Base-by-base conservation (phyloP, 2,888 invertebrate genomes). In the Arge pagana region DNA sequence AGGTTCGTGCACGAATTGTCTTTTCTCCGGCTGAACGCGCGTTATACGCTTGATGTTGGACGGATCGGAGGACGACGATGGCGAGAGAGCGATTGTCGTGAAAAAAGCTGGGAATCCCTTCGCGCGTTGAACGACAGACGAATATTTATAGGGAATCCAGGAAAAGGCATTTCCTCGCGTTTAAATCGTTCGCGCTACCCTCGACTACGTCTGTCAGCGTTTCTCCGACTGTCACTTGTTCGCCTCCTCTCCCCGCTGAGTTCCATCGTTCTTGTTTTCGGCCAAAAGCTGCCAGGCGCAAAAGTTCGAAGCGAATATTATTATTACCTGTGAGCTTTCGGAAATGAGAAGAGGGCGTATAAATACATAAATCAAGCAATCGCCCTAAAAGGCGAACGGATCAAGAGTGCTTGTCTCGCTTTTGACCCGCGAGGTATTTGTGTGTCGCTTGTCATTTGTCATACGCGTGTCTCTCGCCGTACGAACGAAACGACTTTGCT, bases 341-440 rank as follows among this genome's bases (percentile, higher is more conserved):
- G 35, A 53, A 52, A 58, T 41, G 56, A 49, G 52, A 50, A 43
- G 52, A 48, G 52, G 54, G 50, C 52, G 60, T 66, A 67, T 67
- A 69, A 68, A 73, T 72, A 67, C 67, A 74, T 73, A 74, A 72
- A 72, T 72, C 71, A 60, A 62, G 70, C 68, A 71, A 72, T 72
- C 72, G 71, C 68, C 68, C 67, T 67, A 71, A 74, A 69, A 66
- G 73, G 69, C 54, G 59, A 56, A 24, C 40, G 36, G 50, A 42
- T 51, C 50, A 42, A 51, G 42, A 51, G 43, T 50, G 53, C 40
- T 51, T 36, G 53, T 53, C 56, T 40, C 45, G 60, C 64, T 68
- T 64, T 69, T 67, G 57, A 60, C 56, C 60, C 65, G 64, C 62
- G 60, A 60, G 62, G 33, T 62, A 61, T 65, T 65, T 62, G 63